Base-by-base conservation (phyloP, 2,888 invertebrate genomes). In the Enchytraeus crypticus region DNA sequence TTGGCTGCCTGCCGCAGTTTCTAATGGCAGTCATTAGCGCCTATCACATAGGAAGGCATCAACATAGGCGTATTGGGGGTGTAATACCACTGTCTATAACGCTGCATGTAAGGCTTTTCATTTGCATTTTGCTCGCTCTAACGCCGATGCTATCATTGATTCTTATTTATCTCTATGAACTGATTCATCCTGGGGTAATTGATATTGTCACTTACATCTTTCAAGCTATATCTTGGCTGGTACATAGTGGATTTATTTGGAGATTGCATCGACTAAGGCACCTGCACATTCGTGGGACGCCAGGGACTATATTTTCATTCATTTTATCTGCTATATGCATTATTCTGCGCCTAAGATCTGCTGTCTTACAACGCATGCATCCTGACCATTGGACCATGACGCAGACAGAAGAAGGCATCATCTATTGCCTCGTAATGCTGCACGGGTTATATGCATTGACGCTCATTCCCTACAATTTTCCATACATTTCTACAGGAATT, bases 11-110 rank as follows among this genome's bases (percentile, higher is more conserved):
- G 21, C 78, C 86, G 49, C 85, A 87, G 71, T 83, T 84, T 53
- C 72, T 90, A 38, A 83, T 92, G 68, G 88, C 90, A 3, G 81
- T 87, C 21, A 77, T 85, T 51, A 92, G 92, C n/a, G 86, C 88
- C 0, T 92, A 86, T 80, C 87, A 88, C 75, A 85, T 87, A 68
- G 90, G 90, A 14, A 84, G 84, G 67, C 84, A 86, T 70, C 82
- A 81, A 60, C 82, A 84, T 63, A 83, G 83, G 78, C 84, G 86
- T 3, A 79, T 83, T 14, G 83, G 88, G 57, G 86, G 86, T 70
- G 81, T 80, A 4, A 46, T 71, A 61, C 77, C 81, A 29, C 87
- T 88, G 71, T 81, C 85, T 67, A 80, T 82, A 23, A 81, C 86
- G 4, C 83, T 91, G 64, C 83, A 85, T 61, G 69, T 85, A 11